phyloP scores from a whole-genome alignment of 2,888 invertebrate species.

The Netelia fuscicornis region DNA sequence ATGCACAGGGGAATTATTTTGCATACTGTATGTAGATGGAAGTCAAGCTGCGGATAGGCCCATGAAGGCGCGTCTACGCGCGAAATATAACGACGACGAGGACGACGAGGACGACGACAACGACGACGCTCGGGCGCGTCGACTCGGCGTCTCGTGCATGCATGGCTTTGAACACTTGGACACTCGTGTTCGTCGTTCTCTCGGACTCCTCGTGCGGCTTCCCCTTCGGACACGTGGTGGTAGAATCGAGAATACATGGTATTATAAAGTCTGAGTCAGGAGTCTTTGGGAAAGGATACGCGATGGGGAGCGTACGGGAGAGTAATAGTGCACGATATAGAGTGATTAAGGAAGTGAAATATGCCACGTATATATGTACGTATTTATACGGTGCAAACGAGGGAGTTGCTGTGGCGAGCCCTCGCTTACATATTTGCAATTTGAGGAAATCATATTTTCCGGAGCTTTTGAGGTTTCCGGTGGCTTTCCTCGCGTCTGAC shows the following conservation, averaged over 20 bases:
- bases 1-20: slow-evolving; percentile 37
- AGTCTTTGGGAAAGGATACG: slow-evolving; percentile 30
- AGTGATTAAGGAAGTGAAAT: slow-evolving; percentile 34
- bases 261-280: slow-evolving; percentile 11
- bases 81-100: slow-evolving; percentile 43
- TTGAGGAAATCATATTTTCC: background rate
- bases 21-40: slow-evolving; percentile 14
- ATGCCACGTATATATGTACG: slow-evolving; percentile 21
- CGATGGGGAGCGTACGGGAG: slow-evolving; percentile 16
- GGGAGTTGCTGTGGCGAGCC: background rate
- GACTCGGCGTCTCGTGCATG: slow-evolving; percentile 17
- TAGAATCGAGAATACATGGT: background rate
- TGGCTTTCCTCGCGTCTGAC: too few relatives aligned
- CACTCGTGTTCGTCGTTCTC: background rate
- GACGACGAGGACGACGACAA: slow-evolving; percentile 11
- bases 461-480: background rate
- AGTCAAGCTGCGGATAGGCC: slow-evolving; percentile 29
- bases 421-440: background rate
- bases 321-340: background rate
- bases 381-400: slow-evolving; percentile 6
- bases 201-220: background rate
- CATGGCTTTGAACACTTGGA: slow-evolving; percentile 33
- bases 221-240: background rate
- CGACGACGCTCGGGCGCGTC: slow-evolving; percentile 34
- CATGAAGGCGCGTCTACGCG: slow-evolving; percentile 36